Conservation (phyloP, 2,888 invertebrate genomes). For the Calephelis perditalis region DNA sequence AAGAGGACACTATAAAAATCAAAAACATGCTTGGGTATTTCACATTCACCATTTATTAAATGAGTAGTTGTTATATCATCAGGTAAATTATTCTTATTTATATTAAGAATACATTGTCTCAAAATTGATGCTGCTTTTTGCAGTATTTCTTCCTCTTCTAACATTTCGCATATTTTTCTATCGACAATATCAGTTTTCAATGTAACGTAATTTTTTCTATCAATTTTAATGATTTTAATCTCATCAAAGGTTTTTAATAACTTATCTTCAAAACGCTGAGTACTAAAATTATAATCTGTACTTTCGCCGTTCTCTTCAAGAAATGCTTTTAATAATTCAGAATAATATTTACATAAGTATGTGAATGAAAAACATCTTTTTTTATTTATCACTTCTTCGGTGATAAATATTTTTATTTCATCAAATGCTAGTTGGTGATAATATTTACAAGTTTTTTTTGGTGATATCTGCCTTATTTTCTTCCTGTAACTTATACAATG, state of each 20-base stretch:
- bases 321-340: no score
- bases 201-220: not conserved
- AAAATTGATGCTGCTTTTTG: not conserved
- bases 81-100: not conserved
- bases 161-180: not conserved
- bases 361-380: no score
- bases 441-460: no score
- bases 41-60: conserved; percentile 1
- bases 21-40: not conserved
- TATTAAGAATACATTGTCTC: not conserved
- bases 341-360: no score
- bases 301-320: not conserved
- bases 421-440: no score
- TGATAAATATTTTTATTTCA: no score
- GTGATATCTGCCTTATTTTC: no score
- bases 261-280: not conserved
- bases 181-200: not conserved
- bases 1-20: not conserved
- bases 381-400: no score
- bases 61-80: not conserved
- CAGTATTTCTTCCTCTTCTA: not conserved
- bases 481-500: no score
- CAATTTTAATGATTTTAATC: not conserved
- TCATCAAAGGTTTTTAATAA: not conserved
- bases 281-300: not conserved